Evolutionary conservation across 2,888 invertebrate genomes (phyloP).

Genomic region (Smittia aterrima): DNA sequence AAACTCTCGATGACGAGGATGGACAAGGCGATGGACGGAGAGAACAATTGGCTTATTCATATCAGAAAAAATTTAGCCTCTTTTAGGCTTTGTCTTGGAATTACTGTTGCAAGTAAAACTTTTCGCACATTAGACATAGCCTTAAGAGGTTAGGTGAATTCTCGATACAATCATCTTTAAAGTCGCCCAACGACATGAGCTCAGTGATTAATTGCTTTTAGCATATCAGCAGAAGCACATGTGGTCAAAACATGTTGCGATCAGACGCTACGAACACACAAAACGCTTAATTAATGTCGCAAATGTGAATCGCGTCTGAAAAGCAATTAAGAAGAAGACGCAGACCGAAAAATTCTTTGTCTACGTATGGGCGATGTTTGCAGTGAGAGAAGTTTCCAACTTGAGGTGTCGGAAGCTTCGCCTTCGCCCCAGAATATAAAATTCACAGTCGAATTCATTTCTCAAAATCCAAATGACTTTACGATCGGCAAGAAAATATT

Average conservation of each 20-base stretch:
- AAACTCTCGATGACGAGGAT: too few species aligned
- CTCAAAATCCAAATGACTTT: too few species aligned
- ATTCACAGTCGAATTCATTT: too few species aligned
- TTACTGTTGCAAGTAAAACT: slow-evolving; percentile 7
- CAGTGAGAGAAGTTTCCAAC: not conserved
- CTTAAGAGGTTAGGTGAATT: slow-evolving; percentile 41
- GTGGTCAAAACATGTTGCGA: slow-evolving; percentile 34
- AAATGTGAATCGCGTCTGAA: not conserved
- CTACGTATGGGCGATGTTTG: not conserved
- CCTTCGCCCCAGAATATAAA: too few species aligned
- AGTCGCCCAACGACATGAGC: not conserved
- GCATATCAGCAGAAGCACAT: slow-evolving; percentile 26
- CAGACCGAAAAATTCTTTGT: slow-evolving; percentile 18
- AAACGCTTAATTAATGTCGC: slow-evolving; percentile 35
- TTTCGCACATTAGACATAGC: slow-evolving; percentile 32
- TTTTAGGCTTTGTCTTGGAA: slow-evolving; percentile 38
- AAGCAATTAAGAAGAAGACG: slow-evolving; percentile 22
- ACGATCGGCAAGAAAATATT: slow-evolving; percentile 4
- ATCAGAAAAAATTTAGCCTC: slow-evolving; percentile 39
- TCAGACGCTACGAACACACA: not conserved
- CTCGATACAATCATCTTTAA: slow-evolving; percentile 20
- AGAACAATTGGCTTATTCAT: not conserved
- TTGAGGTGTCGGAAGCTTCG: too few species aligned
- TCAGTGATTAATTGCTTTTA: not conserved
- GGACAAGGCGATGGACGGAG: too few species aligned